Evolutionary conservation across 2,888 invertebrate genomes (phyloP), one percentile per base, ranked within the genome.

Genomic region (Lottia gigantea): DNA sequence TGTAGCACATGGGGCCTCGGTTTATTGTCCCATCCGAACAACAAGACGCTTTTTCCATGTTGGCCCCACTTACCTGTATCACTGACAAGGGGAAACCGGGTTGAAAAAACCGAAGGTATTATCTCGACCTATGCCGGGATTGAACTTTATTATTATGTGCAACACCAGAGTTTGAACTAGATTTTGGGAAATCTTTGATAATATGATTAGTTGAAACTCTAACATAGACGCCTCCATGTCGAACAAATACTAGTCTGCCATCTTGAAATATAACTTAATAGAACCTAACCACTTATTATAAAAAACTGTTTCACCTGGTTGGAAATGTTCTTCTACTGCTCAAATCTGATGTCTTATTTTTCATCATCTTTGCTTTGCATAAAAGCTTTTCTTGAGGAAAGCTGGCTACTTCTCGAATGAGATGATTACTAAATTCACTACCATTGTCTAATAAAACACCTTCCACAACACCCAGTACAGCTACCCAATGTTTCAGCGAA

Each of bases 361-460:
- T 55, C 55, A 55, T 55, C 55, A 7, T 2, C n/a, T 19, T 55
- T n/a, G 11, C 55, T 19, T 16, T n/a, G 55, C 8, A 55, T n/a
- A 55, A 55, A 55, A 19, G 55, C 55, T 55, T 55, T 8, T 55
- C 55, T 7, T 11, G 55, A 8, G n/a, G 55, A 55, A 55, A n/a
- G n/a, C 65, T 65, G 16, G 74, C 68, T 14, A 74, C 63, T 47
- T 74, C 71, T n/a, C 67, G 25, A 46, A 67, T 72, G 55, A 72
- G 70, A 26, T 73, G 72, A 25, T 67, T 64, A 62, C 49, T 64
- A 49, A 76, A 72, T 49, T 72, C 73, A 25, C 74, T 61, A 25
- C 73, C 73, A 65, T 73, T 71, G 64, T 73, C 75, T n/a, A 62
- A 23, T 45, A 70, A 62, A 2, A 75, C n/a, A 2, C 46, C 61